Evolutionary conservation across 2,888 invertebrate genomes (phyloP).

Genomic region (Osedax fenrisi): DNA sequence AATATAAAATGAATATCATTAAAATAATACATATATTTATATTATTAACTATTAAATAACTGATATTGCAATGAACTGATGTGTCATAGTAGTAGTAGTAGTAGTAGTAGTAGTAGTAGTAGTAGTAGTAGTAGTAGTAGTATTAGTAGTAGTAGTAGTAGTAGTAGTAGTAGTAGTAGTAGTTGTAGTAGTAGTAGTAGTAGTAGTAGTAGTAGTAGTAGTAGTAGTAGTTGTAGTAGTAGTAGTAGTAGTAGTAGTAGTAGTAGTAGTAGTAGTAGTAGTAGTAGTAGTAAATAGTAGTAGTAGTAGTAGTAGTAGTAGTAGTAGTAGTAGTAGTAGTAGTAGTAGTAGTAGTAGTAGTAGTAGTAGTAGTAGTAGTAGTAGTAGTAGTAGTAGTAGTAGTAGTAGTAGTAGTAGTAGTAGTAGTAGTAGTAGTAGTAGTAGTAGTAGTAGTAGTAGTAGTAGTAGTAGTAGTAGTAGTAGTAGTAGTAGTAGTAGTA

Average conservation of each 20-base stretch:
- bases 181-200: slow-evolving; percentile 2
- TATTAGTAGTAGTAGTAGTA: too few relatives aligned
- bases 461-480: slow-evolving; percentile 2
- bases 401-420: slow-evolving; percentile 8
- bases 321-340: slow-evolving; percentile 10
- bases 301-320: slow-evolving; percentile 13
- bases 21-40: too few relatives aligned
- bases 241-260: slow-evolving; percentile 12
- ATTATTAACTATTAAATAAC: too few relatives aligned
- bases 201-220: neutral
- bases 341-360: slow-evolving; percentile 18
- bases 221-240: slow-evolving; percentile 3
- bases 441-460: neutral
- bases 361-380: slow-evolving; percentile 12
- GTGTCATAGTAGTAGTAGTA: too few relatives aligned
- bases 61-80: too few relatives aligned
- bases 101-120: slow-evolving; percentile 19
- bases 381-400: slow-evolving; percentile 16
- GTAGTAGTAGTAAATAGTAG: neutral
- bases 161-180: neutral
- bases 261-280: slow-evolving; percentile 4
- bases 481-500: neutral
- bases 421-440: neutral
- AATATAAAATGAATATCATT: too few relatives aligned
- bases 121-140: slow-evolving; percentile 7